phyloP scores from a whole-genome alignment of 2,797 vertebrate genomes.

The Cyprinodon diabolis region DNA sequence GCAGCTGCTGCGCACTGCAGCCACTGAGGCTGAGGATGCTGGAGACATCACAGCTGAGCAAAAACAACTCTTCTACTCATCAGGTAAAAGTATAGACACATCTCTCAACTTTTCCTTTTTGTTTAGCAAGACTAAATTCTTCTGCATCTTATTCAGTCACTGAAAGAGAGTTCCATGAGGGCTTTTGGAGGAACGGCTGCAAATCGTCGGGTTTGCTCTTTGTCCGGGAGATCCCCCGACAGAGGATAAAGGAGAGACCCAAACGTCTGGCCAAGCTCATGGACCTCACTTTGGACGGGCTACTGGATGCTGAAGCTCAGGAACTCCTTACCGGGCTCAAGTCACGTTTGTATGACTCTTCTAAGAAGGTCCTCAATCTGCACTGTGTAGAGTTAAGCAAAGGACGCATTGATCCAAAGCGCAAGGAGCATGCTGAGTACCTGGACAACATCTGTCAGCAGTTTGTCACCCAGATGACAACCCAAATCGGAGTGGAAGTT shows the following conservation, averaged over 20 bases:
- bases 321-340: conserved; percentile 78
- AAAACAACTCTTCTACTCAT: conserved; percentile 75
- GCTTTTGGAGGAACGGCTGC: conserved; percentile 63
- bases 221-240: conserved; percentile 76
- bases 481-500: conserved; percentile 54
- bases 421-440: conserved; percentile 80
- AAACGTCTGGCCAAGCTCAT: conserved; percentile 66
- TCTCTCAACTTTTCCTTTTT: neutral
- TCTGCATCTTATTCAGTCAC: conserved; percentile 65
- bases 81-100: conserved; percentile 70
- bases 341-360: conserved; percentile 52
- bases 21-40: conserved; percentile 66
- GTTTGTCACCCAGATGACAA: conserved; percentile 80
- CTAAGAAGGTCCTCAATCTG: conserved; percentile 63
- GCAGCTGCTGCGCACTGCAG: conserved; percentile 69
- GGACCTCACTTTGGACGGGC: conserved; percentile 71
- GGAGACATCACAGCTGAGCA: conserved; percentile 77
- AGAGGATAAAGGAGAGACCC: conserved; percentile 61
- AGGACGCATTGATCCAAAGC: conserved; percentile 64
- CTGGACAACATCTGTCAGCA: conserved; percentile 80
- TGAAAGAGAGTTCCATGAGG: conserved; percentile 80
- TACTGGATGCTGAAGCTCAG: conserved; percentile 77
- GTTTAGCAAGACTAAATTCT: neutral
- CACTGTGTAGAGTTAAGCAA: conserved; percentile 76
- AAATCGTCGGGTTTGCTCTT: conserved; percentile 72